phyloP scores from a whole-genome alignment of 2,797 vertebrate genomes.

The Psittacula derbiana region DNA sequence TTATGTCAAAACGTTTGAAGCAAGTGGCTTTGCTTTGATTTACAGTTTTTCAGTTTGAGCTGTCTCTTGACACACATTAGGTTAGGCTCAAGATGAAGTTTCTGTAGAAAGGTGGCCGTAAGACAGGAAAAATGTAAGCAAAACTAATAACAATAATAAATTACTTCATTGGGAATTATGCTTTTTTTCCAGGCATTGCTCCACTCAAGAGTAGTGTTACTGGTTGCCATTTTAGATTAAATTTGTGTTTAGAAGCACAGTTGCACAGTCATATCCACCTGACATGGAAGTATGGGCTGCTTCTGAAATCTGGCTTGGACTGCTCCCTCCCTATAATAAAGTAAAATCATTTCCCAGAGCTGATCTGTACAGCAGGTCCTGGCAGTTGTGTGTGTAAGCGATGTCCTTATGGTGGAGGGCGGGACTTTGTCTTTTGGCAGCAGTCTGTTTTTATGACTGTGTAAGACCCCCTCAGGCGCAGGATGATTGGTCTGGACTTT shows the following conservation, averaged over 20 bases:
- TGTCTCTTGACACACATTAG: neutral
- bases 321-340: neutral
- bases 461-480: neutral
- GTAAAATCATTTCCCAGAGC: neutral
- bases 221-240: neutral
- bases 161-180: neutral
- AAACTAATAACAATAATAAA: neutral
- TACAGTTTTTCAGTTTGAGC: neutral
- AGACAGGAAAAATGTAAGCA: neutral
- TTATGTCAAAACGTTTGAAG: neutral
- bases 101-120: neutral
- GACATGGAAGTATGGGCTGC: neutral
- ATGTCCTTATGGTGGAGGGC: neutral
- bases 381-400: neutral
- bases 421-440: neutral
- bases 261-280: neutral
- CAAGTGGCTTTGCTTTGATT: neutral
- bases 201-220: fast-evolving
- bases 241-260: neutral
- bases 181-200: neutral
- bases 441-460: neutral
- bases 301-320: neutral
- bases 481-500: neutral
- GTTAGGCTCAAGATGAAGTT: neutral
- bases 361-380: neutral